A percentile compares a stretch with the other conserved stretches of the same genome.
phyloP scores from a whole-genome alignment of 1,140 invertebrate species.

The Chionoecetes opilio region DNA sequence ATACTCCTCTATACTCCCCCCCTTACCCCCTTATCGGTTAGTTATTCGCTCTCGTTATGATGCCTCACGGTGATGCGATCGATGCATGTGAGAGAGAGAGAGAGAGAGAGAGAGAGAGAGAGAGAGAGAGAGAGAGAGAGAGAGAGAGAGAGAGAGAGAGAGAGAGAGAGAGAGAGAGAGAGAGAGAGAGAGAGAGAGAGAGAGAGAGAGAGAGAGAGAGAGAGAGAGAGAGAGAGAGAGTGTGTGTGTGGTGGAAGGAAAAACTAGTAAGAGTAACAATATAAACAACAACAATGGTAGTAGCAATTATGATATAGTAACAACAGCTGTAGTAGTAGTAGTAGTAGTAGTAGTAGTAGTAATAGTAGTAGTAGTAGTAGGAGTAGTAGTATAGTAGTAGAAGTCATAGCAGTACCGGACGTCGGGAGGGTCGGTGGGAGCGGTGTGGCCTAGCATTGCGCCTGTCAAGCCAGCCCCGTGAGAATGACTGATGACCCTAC shows the following conservation, averaged over 20 bases:
- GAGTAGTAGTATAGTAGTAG: not conserved
- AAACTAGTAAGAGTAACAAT: not conserved
- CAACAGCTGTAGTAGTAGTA: not conserved
- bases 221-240: slow-evolving; percentile 46
- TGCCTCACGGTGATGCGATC: slow-evolving; percentile 2
- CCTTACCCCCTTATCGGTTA: not conserved
- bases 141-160: slow-evolving; percentile 14
- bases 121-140: slow-evolving; percentile 65
- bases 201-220: not conserved
- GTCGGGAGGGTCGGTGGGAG: slow-evolving; percentile 25
- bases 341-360: not conserved
- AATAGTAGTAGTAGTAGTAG: not conserved
- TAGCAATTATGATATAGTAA: not conserved
- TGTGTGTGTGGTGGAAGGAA: not conserved
- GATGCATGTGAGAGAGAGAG: not conserved
- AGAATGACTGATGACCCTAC: slow-evolving; percentile 75
- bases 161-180: not conserved
- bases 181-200: not conserved
- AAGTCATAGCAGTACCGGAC: not conserved
- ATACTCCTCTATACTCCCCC: not conserved
- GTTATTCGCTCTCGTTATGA: slow-evolving; percentile 20
- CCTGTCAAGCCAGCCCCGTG: slow-evolving; percentile 67
- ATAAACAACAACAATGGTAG: not conserved
- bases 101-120: not conserved
- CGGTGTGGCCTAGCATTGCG: slow-evolving; percentile 66